Evolutionary conservation across 2,888 invertebrate genomes (phyloP), one percentile per base, ranked within the genome.

Genomic region (Gymnosoma rotundatum): DNA sequence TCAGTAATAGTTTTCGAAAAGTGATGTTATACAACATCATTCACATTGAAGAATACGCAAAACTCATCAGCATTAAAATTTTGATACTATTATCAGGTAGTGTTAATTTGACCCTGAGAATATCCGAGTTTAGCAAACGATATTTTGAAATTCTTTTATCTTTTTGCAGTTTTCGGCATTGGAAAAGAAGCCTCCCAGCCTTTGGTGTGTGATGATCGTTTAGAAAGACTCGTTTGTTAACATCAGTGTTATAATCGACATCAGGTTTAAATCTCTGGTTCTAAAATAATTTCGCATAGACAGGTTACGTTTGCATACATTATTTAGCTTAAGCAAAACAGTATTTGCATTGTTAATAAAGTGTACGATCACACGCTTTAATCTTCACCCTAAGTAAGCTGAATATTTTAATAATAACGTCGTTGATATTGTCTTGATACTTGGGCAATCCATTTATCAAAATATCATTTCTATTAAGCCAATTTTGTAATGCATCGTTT

Each of bases 401-500:
- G 12, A 45, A 45, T 14, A 45, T 45, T 10, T 45, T 14, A 14
- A 14, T 10, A 14, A 45, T 12, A 4, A 45, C 14, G 14, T 12
- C 14, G 1, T 12, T 12, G 14, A 45, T 45, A 45, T 45, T 45
- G 12, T 10, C 45, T 45, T 14, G 45, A 10, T 42, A 21, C 12
- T n/a, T 42, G 0, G 56, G 64, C n/a, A 74, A 25, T 1, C 45
- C 56, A 54, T 64, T 74, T 54, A 74, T 38, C 2, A 73, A 18
- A 32, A 72, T 36, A 12, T 72, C 48, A 18, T 48, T 45, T 7
- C 72, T n/a, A 18, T 72, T 72, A 10, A 60, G 18, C n/a, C 72
- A 60, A 36, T 60, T 72, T 6, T 48, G 45, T 1, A 50, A 45
- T 12, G 48, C 18, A 5, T 58, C 58, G 10, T 38, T 38, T 38